Conservation (phyloP, 64 coral and sea anemone species). For the Astreopora myriophthalma region DNA sequence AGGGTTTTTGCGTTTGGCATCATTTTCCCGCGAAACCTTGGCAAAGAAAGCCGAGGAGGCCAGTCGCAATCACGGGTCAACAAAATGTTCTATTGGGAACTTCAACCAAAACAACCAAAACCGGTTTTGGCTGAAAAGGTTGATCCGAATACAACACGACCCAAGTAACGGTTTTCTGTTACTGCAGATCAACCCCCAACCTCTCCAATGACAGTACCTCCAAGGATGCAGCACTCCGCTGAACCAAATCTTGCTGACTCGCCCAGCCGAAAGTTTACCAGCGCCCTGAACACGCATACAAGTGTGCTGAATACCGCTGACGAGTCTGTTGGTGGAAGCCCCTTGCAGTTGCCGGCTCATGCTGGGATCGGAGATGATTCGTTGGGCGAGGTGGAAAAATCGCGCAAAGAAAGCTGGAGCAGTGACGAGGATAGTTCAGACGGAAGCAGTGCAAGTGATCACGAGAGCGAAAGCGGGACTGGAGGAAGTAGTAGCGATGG, state of each 20-base stretch:
- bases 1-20: too few relatives aligned
- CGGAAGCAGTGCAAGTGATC: conserved; percentile 78
- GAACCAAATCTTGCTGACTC: conserved; percentile 19
- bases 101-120: too few relatives aligned
- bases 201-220: background rate
- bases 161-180: background rate
- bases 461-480: conserved; percentile 59
- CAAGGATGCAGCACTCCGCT: conserved; percentile 27
- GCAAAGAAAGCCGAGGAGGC: too few relatives aligned
- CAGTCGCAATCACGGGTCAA: too few relatives aligned
- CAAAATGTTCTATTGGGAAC: too few relatives aligned
- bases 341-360: background rate
- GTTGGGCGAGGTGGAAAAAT: background rate
- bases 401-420: conserved; percentile 28
- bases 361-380: background rate
- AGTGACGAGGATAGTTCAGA: conserved; percentile 56
- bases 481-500: conserved; percentile 72
- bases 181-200: background rate
- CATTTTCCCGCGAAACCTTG: too few relatives aligned
- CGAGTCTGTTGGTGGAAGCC: conserved; percentile 27
- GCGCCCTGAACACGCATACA: conserved; percentile 75
- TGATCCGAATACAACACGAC: too few relatives aligned
- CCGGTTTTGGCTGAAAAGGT: too few relatives aligned
- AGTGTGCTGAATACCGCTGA: conserved; percentile 78
- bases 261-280: conserved; percentile 51